Evolutionary conservation across 2,113 vertebrate genomes (phyloP).

Genomic region (Passer montanus): DNA sequence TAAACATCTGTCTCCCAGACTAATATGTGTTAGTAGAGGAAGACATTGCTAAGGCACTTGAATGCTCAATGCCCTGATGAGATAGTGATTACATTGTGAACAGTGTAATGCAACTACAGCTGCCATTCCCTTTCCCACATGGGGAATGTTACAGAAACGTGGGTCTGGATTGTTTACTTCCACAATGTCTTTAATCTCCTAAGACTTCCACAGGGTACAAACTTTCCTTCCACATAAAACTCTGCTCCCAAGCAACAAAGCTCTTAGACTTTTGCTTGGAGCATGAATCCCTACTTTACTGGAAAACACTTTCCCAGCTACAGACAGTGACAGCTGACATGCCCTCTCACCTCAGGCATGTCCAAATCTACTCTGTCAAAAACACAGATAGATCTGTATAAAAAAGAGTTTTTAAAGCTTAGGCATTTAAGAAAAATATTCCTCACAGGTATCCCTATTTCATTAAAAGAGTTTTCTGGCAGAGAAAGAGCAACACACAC

Average conservation of each 20-base stretch:
- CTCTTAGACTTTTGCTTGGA: not conserved
- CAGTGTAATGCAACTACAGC: constrained; percentile 16
- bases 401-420: not conserved
- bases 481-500: not conserved
- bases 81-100: constrained; percentile 49
- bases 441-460: not conserved
- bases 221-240: not conserved
- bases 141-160: not conserved
- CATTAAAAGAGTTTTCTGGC: not conserved
- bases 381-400: not conserved
- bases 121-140: not conserved
- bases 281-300: not conserved
- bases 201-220: not conserved
- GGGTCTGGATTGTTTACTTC: not conserved
- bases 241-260: not conserved
- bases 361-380: not conserved
- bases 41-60: constrained; percentile 62
- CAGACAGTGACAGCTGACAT: not conserved
- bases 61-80: constrained; percentile 54
- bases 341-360: not conserved
- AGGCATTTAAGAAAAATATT: not conserved
- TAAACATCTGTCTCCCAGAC: constrained; percentile 69
- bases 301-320: not conserved
- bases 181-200: not conserved
- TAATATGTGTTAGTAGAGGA: constrained; percentile 56